A percentile compares a stretch with the other conserved stretches of the same genome.
phyloP scores from a whole-genome alignment of 92 coral and sea anemone genomes.

The Blastomussa wellsi region DNA sequence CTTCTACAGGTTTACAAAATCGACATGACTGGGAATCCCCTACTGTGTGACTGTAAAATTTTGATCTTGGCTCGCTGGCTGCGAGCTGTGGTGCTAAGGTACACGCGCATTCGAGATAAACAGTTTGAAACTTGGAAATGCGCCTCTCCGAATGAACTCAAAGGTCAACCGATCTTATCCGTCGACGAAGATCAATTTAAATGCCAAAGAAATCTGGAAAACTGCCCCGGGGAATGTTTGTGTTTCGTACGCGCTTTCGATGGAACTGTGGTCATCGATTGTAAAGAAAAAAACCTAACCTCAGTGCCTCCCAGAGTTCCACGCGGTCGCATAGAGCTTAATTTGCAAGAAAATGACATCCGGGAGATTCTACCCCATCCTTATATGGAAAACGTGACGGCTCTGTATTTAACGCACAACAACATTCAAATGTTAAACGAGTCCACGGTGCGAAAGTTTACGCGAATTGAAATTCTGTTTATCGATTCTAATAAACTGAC shows the following conservation, averaged over 20 bases:
- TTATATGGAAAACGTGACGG: constrained; percentile 57
- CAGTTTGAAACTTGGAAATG: constrained; percentile 78
- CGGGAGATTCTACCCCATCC: constrained; percentile 41
- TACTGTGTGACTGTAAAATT: constrained; percentile 63
- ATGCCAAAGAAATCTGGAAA: constrained; percentile 40
- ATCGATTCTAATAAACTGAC: constrained; percentile 70
- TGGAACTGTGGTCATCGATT: constrained; percentile 49
- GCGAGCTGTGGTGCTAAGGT: constrained; percentile 3
- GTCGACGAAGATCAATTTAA: constrained; percentile 41
- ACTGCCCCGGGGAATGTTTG: constrained; percentile 64
- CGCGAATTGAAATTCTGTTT: constrained; percentile 42
- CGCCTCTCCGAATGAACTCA: constrained; percentile 43
- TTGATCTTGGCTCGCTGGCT: constrained; percentile 36
- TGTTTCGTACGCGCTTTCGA: constrained; percentile 60
- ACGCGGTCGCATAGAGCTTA: constrained; percentile 53
- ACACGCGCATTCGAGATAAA: background rate
- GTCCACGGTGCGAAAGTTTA: constrained; percentile 36
- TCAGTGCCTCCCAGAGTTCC: constrained; percentile 64
- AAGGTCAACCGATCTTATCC: constrained; percentile 41
- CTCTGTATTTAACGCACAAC: constrained; percentile 62
- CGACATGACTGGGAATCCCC: constrained; percentile 63
- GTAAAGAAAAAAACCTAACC: constrained; percentile 46
- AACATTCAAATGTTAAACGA: constrained; percentile 45
- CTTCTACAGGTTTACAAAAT: constrained; percentile 54
- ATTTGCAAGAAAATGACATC: constrained; percentile 55